These are phyloP conservation scores for Xenopus borealis DNA, from an alignment of 2,113 vertebrate species.

Conservation along the genomic window DNA sequence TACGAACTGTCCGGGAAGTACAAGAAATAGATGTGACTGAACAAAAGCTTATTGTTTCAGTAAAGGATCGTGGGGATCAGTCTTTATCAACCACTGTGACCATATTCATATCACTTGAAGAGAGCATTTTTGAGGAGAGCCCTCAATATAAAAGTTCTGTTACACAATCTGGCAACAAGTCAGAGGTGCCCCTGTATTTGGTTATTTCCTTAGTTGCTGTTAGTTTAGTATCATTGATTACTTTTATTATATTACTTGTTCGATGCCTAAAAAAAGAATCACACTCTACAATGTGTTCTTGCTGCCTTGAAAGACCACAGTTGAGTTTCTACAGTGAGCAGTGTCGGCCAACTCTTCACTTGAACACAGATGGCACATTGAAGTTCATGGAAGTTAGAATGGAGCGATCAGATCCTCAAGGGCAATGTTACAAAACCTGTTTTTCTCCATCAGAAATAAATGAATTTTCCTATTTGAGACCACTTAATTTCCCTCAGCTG, in stretches of 20 bases:
- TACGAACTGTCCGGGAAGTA: slow-evolving; percentile 72
- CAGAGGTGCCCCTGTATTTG: slow-evolving; percentile 56
- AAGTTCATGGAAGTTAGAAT: slow-evolving; percentile 87
- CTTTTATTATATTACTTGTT: slow-evolving; percentile 55
- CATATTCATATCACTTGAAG: slow-evolving; percentile 73
- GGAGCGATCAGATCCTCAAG: slow-evolving; percentile 75
- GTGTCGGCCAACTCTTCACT: slow-evolving; percentile 78
- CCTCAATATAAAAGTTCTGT: slow-evolving; percentile 57
- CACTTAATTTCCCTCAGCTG: background rate
- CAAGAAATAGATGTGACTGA: slow-evolving; percentile 68
- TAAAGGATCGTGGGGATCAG: slow-evolving; percentile 77
- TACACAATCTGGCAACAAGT: slow-evolving; percentile 49
- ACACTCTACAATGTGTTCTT: slow-evolving; percentile 53
- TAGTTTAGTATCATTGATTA: slow-evolving; percentile 57
- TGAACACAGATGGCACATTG: slow-evolving; percentile 80
- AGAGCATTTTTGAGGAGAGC: slow-evolving; percentile 63
- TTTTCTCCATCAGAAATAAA: slow-evolving; percentile 75
- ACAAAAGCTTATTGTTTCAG: slow-evolving; percentile 76
- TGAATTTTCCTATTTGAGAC: slow-evolving; percentile 55
- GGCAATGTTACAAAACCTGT: slow-evolving; percentile 78
- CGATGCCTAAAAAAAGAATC: slow-evolving; percentile 50
- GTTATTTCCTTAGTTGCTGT: slow-evolving; percentile 62
- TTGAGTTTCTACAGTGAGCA: slow-evolving; percentile 70
- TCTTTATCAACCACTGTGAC: slow-evolving; percentile 75
- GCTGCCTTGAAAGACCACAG: slow-evolving; percentile 48